Percentiles rank a stretch among this genome's conserved stretches.
Conservation (phyloP, 2,888 invertebrate species). For the Proisotoma minuta region DNA sequence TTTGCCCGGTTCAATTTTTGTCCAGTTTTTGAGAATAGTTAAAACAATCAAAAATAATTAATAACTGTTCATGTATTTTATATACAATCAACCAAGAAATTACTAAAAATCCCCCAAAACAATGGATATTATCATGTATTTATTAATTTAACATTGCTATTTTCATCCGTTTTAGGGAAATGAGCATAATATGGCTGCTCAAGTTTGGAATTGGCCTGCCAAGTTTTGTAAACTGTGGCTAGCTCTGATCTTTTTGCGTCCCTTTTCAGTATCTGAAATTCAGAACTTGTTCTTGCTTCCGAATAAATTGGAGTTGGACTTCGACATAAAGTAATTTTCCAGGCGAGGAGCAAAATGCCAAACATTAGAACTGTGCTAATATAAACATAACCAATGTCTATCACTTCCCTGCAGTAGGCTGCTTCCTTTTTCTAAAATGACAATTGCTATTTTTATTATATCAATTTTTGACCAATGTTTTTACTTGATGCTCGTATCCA, state of each 20-base stretch:
- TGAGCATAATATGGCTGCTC: constrained; percentile 1
- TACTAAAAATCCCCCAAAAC: too few species aligned
- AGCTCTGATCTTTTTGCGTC: neutral
- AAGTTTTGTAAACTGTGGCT: neutral
- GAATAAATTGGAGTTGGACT: neutral
- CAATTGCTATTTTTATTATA: too few species aligned
- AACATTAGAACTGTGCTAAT: neutral
- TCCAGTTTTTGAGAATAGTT: too few species aligned
- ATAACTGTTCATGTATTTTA: too few species aligned
- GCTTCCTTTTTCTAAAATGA: too few species aligned
- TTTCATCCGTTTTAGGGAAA: neutral
- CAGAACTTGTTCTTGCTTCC: neutral
- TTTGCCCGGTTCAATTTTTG: too few species aligned
- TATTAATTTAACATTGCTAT: neutral
- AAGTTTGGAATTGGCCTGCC: neutral
- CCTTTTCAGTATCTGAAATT: neutral
- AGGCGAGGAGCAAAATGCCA: neutral
- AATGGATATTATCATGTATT: too few species aligned
- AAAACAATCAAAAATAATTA: too few species aligned
- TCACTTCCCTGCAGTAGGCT: neutral
- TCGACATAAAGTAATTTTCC: neutral
- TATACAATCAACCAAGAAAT: too few species aligned
- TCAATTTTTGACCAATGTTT: too few species aligned
- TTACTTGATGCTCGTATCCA: neutral
- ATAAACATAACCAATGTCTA: neutral